Conservation (phyloP, 2,113 vertebrate genomes). For the Sinocyclocheilus rhinocerous region DNA sequence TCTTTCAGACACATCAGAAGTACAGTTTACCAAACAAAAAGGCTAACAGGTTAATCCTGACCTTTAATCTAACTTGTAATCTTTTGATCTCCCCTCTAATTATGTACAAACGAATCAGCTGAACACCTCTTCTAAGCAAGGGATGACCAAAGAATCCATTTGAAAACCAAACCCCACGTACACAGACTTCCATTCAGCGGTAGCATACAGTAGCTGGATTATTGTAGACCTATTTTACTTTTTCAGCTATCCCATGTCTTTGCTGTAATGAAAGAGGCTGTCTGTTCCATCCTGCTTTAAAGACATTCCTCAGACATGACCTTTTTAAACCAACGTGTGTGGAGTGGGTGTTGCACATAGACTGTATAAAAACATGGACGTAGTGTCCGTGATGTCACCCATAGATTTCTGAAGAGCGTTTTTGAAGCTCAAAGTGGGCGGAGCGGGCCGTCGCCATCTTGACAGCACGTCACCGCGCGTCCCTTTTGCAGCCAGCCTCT, state of each 20-base stretch:
- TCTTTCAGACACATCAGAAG: neutral
- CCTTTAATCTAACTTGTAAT: neutral
- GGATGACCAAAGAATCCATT: neutral
- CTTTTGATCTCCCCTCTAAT: neutral
- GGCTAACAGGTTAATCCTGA: neutral
- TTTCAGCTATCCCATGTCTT: slow-evolving; percentile 48
- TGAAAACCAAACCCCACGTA: neutral
- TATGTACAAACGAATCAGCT: slow-evolving; percentile 5
- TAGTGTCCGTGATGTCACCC: too few species aligned
- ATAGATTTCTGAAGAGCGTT: too few species aligned
- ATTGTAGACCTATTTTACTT: slow-evolving; percentile 58
- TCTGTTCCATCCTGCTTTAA: slow-evolving; percentile 63
- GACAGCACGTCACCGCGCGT: too few species aligned
- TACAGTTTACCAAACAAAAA: slow-evolving; percentile 1
- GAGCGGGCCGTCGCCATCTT: too few species aligned
- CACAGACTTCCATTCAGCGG: slow-evolving; percentile 28
- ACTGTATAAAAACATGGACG: too few species aligned
- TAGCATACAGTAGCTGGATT: slow-evolving; percentile 58
- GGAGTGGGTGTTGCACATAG: neutral
- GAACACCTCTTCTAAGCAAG: slow-evolving; percentile 24
- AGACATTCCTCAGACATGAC: slow-evolving; percentile 74
- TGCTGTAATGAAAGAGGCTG: slow-evolving; percentile 68
- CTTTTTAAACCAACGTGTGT: slow-evolving; percentile 62
- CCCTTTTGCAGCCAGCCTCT: too few species aligned
- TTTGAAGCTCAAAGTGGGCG: too few species aligned